Evolutionary conservation across 2,113 vertebrate species (phyloP), one percentile per base, ranked within the genome.

Genomic region (Brienomyrus longianalis): DNA sequence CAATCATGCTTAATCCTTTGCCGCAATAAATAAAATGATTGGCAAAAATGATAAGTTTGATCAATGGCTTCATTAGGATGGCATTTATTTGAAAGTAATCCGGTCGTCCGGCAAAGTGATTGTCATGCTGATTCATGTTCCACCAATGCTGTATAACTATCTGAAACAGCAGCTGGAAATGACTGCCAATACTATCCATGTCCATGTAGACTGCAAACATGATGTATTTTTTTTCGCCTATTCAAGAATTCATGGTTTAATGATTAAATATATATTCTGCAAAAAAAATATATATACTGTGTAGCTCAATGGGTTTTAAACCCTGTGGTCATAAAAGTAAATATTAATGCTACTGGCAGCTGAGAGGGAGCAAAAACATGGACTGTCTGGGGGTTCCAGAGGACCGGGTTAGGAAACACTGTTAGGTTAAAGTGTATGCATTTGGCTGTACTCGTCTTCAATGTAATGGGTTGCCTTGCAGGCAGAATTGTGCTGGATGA

Each of bases 401-500:
- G 9, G n/a, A 27, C 7, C n/a, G 9, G 62, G 9, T 3, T 66
- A n/a, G 62, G 62, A 66, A 66, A 11, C n/a, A 27, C 62, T 59
- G 56, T 23, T 59, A 23, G 7, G 56, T 59, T 21, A 23, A 23
- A 56, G 17, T 48, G 62, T 77, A 56, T 48, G 15, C 15, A 27
- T 10, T 48, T 43, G 45, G 31, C 7, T 56, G 21, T 54, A 47
- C 50, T 31, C 13, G 51, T 27, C n/a, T 59, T 74, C 11, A 74
- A 47, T 39, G 83, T 48, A 74, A 13, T 45, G 10, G 89, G 31
- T 92, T 3, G 4, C 54, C 19, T 35, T 88, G 2, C 94, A 96
- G 98, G 97, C 87, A 96, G 94, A 91, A 94, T 98, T 52, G 27
- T 96, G 90, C 92, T 99, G 95, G 98, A 99, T 19, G 98, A 99